phyloP scores from a whole-genome alignment of 2,113 vertebrate species.

The Elanus axillaris region DNA sequence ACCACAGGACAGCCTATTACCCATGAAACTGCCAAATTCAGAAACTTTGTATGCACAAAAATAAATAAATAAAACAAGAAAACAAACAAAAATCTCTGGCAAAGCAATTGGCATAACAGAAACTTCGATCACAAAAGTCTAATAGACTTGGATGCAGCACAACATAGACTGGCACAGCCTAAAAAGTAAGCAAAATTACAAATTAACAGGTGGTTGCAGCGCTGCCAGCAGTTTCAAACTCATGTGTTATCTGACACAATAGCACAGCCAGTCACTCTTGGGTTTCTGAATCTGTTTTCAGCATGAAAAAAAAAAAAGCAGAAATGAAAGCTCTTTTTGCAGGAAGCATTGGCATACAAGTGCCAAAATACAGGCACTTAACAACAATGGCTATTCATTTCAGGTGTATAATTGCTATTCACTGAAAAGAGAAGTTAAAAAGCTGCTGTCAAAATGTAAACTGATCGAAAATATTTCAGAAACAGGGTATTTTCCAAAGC shows the following conservation, averaged over 20 bases:
- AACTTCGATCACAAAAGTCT: not conserved
- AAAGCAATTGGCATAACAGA: not conserved
- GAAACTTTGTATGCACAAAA: not conserved
- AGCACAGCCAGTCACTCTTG: not conserved
- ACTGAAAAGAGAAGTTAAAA: not conserved
- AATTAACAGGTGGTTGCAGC: not conserved
- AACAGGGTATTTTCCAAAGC: not conserved
- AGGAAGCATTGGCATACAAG: not conserved
- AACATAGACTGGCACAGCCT: not conserved
- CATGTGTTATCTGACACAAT: not conserved
- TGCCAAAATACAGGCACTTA: not conserved
- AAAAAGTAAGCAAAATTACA: not conserved
- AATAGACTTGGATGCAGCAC: not conserved
- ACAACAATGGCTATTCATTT: not conserved
- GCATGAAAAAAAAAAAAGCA: not conserved
- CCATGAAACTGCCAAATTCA: not conserved
- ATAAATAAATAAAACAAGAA: not conserved
- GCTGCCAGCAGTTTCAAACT: not conserved
- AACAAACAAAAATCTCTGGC: not conserved
- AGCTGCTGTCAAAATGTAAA: not conserved
- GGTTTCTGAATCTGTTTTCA: not conserved
- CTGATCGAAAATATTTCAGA: not conserved
- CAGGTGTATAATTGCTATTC: not conserved
- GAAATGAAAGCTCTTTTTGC: not conserved
- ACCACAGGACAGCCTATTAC: not conserved